Base-by-base conservation (phyloP, 1,140 invertebrate genomes). In the Nymphalis io region DNA sequence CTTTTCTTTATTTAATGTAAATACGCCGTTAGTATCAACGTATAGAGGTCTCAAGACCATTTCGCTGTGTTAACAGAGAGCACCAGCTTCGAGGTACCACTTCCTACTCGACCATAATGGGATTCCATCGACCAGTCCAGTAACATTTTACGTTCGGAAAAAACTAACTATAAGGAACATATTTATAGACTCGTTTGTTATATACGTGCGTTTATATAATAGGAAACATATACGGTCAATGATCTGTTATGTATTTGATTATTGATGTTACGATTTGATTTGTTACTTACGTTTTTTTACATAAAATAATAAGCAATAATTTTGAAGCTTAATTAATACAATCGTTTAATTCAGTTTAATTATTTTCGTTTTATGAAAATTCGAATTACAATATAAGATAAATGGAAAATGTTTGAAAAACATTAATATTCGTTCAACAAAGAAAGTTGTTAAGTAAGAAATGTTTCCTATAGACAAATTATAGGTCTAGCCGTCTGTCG, bases 31-130 rank as follows among this genome's bases (percentile, higher is more conserved):
- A 42, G 40, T 42, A 46, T 8, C 15, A 46, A n/a, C 27, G 27
- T n/a, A 46, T 42, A 42, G 40, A 18, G 13, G 38, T 46, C 63
- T 73, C 68, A 76, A 79, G 72, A 79, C 78, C 76, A 86, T 86
- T 86, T 86, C 81, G 81, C 78, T 82, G 82, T 81, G 82, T 81
- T 84, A 86, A 84, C 80, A 72, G 78, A 79, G 75, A 74, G 44
- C 16, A 46, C n/a, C 15, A 15, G 44, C n/a, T 46, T 4, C 65
- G 4, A 15, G 15, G 5, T 18, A 46, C 65, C 70, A 76, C 81
- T 84, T 85, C 83, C 83, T 81, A 77, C 71, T 82, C 33, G 48
- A 38, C 63, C 72, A 75, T 84, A 83, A 84, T 84, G 73, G 84
- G 75, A 74, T 65, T 70, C 51, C 68, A 60, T 53, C 65, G 67